Conservation (phyloP, 1,140 invertebrate species). For the Saccostrea cuccullata region DNA sequence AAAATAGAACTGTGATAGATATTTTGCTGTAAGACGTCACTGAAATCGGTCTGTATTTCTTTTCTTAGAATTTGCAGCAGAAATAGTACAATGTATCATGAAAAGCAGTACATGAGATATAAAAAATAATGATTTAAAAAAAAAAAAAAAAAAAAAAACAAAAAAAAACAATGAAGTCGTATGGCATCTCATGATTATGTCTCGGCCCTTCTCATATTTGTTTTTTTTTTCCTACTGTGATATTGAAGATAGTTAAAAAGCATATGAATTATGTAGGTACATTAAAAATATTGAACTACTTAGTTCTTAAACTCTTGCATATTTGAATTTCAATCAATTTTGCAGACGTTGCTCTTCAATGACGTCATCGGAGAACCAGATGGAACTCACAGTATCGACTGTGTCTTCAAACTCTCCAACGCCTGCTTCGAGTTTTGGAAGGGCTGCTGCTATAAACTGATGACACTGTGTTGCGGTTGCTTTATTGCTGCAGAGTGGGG, state of each 20-base stretch:
- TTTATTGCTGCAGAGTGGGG: constrained; percentile 85
- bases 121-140: no score
- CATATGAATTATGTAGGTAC: no score
- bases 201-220: background rate
- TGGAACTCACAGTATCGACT: constrained; percentile 15
- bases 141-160: no score
- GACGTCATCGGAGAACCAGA: constrained; percentile 16
- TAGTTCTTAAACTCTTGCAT: background rate
- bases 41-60: no score
- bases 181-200: background rate
- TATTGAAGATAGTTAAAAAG: no score
- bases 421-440: constrained; percentile 21
- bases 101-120: no score
- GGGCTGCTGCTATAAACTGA: background rate
- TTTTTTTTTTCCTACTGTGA: background rate
- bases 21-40: no score
- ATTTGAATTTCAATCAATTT: background rate
- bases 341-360: background rate
- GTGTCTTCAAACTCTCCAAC: constrained; percentile 19
- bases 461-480: constrained; percentile 80
- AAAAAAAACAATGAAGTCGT: background rate
- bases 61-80: no score
- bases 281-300: no score
- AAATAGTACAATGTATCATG: no score
- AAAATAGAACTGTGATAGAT: no score